These are phyloP conservation scores for Sebastes steindachneri DNA, from an alignment of 2,797 vertebrate genomes.

Conservation along the genomic window DNA sequence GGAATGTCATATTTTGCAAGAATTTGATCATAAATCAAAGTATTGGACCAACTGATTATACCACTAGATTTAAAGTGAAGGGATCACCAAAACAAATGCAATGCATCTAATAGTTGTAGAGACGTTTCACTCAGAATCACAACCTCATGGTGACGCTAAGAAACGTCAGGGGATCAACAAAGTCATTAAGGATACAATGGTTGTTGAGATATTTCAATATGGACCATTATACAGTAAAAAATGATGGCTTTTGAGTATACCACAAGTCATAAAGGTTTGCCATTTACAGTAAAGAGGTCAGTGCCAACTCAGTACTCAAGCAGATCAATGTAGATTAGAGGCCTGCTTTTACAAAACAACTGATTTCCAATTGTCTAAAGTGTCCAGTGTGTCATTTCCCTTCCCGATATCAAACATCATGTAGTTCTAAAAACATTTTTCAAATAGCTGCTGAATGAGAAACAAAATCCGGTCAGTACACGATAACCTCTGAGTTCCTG, in stretches of 20 bases:
- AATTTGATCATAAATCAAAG: no score
- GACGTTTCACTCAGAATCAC: no score
- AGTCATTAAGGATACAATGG: not conserved
- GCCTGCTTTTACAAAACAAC: not conserved
- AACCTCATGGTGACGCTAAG: no score
- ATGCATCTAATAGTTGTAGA: not conserved
- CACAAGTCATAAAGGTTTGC: no score
- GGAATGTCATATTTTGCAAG: not conserved
- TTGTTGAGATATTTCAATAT: no score
- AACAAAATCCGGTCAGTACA: not conserved
- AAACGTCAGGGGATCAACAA: no score
- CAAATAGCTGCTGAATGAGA: not conserved
- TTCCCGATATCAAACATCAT: not conserved
- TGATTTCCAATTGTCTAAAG: not conserved
- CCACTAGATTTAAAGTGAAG: not conserved
- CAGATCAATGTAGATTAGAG: not conserved
- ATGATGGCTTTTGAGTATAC: no score
- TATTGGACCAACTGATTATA: not conserved
- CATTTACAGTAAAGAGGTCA: no score
- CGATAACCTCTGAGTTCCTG: constrained; percentile 5
- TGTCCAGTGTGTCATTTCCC: not conserved
- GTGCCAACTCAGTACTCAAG: not conserved
- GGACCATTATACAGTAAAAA: no score
- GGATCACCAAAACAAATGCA: not conserved
- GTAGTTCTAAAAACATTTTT: not conserved